Evolutionary conservation across 2,888 invertebrate genomes (phyloP).

Genomic region (Dusona sp.): DNA sequence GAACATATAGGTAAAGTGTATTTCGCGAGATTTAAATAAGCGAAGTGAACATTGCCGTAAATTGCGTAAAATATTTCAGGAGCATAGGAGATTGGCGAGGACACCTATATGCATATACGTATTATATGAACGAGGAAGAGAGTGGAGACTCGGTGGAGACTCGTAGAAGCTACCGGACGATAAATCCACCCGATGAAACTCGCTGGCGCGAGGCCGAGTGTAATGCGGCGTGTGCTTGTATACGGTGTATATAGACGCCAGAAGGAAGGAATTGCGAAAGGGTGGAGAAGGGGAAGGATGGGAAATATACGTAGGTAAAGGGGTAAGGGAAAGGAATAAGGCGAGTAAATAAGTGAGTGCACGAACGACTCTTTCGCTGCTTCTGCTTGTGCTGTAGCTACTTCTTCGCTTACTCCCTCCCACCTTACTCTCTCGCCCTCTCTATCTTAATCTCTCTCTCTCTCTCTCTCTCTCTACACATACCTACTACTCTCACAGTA

Average conservation of each 20-base stretch:
- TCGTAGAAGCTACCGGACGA: conserved; percentile 70
- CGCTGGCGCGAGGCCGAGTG: conserved; percentile 67
- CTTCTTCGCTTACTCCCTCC: conserved; percentile 50
- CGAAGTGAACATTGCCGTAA: conserved; percentile 7
- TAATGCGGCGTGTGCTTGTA: conserved; percentile 66
- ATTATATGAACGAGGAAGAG: conserved; percentile 43
- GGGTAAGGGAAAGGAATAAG: conserved; percentile 67
- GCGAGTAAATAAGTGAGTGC: conserved; percentile 77
- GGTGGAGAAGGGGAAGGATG: conserved; percentile 42
- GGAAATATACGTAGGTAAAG: conserved; percentile 32
- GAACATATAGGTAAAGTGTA: not conserved
- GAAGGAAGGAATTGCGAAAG: conserved; percentile 53
- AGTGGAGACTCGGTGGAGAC: conserved; percentile 59
- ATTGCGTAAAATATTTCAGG: conserved; percentile 39
- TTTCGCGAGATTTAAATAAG: not conserved
- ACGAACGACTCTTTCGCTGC: conserved; percentile 70
- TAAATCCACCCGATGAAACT: conserved; percentile 71
- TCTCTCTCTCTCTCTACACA: conserved; percentile 54
- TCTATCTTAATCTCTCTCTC: conserved; percentile 8
- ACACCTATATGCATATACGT: conserved; percentile 11
- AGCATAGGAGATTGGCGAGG: conserved; percentile 35
- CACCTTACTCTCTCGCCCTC: conserved; percentile 17
- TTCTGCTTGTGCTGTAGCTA: conserved; percentile 59
- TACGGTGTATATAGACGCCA: conserved; percentile 31
- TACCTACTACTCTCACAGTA: conserved; percentile 65